phyloP scores from a whole-genome alignment of 2,113 vertebrate species.

The Zingel zingel region DNA sequence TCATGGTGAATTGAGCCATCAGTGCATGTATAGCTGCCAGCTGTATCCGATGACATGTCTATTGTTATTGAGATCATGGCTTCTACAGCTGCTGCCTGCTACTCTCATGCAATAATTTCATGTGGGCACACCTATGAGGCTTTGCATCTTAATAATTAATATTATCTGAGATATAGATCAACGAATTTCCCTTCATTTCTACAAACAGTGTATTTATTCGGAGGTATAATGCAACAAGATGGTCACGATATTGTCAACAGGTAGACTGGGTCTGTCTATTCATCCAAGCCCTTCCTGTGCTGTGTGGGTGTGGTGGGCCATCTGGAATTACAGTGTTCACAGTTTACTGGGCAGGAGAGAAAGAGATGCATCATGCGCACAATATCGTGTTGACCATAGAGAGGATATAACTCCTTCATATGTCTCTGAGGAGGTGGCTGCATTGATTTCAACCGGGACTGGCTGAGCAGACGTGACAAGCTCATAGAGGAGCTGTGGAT shows the following conservation, averaged over 20 bases:
- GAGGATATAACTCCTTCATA: slow-evolving; percentile 14
- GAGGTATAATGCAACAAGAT: slow-evolving; percentile 1
- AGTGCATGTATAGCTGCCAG: slow-evolving; percentile 8
- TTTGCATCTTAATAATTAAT: neutral
- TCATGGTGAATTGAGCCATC: neutral
- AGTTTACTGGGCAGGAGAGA: slow-evolving; percentile 26
- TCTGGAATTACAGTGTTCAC: slow-evolving; percentile 68
- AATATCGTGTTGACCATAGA: neutral
- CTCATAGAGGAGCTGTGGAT: neutral
- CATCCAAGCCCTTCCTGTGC: slow-evolving; percentile 27
- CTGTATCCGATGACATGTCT: slow-evolving; percentile 59
- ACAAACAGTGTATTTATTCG: neutral
- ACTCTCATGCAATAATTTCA: neutral
- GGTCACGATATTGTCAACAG: slow-evolving; percentile 36
- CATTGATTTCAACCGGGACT: neutral
- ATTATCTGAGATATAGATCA: neutral
- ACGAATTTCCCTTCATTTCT: neutral
- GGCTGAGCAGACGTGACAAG: neutral
- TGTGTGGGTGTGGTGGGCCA: slow-evolving; percentile 47
- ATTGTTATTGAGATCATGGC: slow-evolving; percentile 47
- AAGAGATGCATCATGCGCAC: slow-evolving; percentile 19
- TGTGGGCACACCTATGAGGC: neutral
- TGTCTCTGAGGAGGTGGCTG: slow-evolving; percentile 3
- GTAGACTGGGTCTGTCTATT: slow-evolving; percentile 39
- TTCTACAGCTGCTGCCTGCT: slow-evolving; percentile 52